A percentile compares a stretch with the other conserved stretches of the same genome.
phyloP scores from a whole-genome alignment of 2,888 invertebrate genomes.

The Gymnocheta viridis region DNA sequence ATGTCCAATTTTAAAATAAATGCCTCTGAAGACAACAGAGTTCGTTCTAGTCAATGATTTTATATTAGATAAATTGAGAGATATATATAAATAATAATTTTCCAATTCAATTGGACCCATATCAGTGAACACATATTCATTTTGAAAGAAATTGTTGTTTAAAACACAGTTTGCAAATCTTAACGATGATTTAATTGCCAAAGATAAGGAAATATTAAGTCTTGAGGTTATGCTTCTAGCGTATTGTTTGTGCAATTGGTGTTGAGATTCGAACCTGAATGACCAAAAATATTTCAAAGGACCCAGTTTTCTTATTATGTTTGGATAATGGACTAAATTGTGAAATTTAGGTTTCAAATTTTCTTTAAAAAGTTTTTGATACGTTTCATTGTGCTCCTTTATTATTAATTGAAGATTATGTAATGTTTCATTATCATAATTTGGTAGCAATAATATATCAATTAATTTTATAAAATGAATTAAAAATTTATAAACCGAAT shows the following conservation, averaged over 20 bases:
- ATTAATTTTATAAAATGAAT: conserved; percentile 50
- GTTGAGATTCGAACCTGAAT: conserved; percentile 61
- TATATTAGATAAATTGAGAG: conserved; percentile 23
- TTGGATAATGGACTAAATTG: conserved; percentile 58
- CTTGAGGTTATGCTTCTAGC: conserved; percentile 61
- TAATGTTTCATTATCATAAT: conserved; percentile 41
- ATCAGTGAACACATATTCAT: conserved; percentile 31
- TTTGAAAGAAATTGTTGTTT: conserved; percentile 52
- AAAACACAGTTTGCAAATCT: conserved; percentile 53
- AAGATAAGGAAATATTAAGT: conserved; percentile 57
- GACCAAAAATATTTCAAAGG: conserved; percentile 57
- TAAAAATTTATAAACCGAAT: conserved; percentile 38
- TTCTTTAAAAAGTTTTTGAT: conserved; percentile 55
- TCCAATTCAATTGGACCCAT: conserved; percentile 37
- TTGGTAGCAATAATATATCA: conserved; percentile 50
- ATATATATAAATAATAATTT: conserved; percentile 33
- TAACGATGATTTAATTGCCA: conserved; percentile 63
- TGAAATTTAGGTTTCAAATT: conserved; percentile 61
- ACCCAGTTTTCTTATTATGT: conserved; percentile 47
- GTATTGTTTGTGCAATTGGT: conserved; percentile 59
- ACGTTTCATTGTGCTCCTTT: conserved; percentile 45
- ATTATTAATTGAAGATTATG: conserved; percentile 42
- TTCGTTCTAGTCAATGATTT: conserved; percentile 6
- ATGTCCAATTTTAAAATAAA: conserved; percentile 44
- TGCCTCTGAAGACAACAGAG: conserved; percentile 26